Conservation (phyloP, 2,888 invertebrate species). For the Parnassius mnemosyne region DNA sequence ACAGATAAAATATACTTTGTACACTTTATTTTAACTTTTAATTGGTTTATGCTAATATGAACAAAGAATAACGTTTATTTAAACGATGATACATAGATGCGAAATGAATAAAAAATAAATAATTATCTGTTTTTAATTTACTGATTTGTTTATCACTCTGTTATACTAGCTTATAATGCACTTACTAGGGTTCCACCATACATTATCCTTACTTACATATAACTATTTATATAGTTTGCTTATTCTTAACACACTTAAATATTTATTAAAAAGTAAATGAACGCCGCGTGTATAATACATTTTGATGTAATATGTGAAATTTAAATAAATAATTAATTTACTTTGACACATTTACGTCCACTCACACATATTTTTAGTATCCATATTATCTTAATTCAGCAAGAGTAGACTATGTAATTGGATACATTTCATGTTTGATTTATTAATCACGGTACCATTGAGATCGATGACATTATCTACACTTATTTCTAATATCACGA, state of each 20-base stretch:
- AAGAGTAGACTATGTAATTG: constrained; percentile 29
- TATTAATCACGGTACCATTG: constrained; percentile 27
- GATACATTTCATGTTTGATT: constrained; percentile 26
- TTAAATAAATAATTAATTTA: constrained; percentile 53
- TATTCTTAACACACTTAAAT: constrained; percentile 27
- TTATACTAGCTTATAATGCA: not conserved
- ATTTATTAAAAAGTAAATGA: constrained; percentile 28
- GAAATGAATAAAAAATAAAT: not conserved
- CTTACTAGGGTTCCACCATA: constrained; percentile 11
- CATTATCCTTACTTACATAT: constrained; percentile 6
- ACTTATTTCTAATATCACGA: constrained; percentile 71
- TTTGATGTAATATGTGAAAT: constrained; percentile 40
- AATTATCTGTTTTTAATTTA: not conserved
- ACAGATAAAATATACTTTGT: no score
- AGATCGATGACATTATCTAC: constrained; percentile 55
- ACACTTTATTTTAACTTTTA: no score
- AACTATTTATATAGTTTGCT: constrained; percentile 10
- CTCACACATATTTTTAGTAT: constrained; percentile 30
- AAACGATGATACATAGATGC: no score
- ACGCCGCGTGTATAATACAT: constrained; percentile 13
- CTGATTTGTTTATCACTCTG: no score
- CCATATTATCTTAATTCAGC: constrained; percentile 29
- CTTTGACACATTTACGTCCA: constrained; percentile 38
- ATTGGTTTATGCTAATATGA: no score
- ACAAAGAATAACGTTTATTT: no score